A percentile compares a stretch with the other conserved stretches of the same genome.
phyloP scores from a whole-genome alignment of 2,888 invertebrate genomes.

The Tachina lurida region DNA sequence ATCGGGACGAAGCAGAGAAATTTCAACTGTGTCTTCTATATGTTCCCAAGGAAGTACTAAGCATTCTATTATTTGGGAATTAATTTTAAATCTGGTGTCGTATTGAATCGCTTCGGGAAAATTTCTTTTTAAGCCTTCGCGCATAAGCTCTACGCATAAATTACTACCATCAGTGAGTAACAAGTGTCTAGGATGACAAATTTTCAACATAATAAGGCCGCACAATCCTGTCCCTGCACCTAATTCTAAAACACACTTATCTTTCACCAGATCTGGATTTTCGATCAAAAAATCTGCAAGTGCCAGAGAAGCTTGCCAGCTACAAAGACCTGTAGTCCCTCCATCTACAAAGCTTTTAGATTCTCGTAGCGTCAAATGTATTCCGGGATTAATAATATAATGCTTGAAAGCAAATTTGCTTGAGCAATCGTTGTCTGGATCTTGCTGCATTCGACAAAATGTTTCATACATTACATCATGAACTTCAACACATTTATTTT shows the following conservation, averaged over 20 bases:
- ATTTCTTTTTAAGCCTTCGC: conserved; percentile 87
- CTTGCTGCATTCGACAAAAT: conserved; percentile 83
- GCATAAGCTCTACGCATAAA: conserved; percentile 86
- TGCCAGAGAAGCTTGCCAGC: conserved; percentile 90
- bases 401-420: conserved; percentile 86
- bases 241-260: conserved; percentile 87
- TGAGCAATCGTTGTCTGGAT: conserved; percentile 56
- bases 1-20: conserved; percentile 80
- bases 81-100: conserved; percentile 25
- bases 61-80: conserved; percentile 53
- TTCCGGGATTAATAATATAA: conserved; percentile 82
- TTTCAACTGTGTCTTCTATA: conserved; percentile 78
- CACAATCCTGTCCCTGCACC: conserved; percentile 91
- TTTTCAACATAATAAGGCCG: conserved; percentile 86
- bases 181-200: conserved; percentile 85
- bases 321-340: conserved; percentile 88
- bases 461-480: conserved; percentile 87
- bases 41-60: conserved; percentile 84
- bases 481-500: conserved; percentile 84
- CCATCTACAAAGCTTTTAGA: conserved; percentile 88
- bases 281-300: conserved; percentile 88
- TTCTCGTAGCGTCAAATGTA: conserved; percentile 86
- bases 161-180: conserved; percentile 88
- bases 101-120: conserved; percentile 75
- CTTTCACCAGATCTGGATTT: conserved; percentile 84